Evolutionary conservation across 2,888 invertebrate genomes (phyloP).

Genomic region (Yponomeuta evonymella): DNA sequence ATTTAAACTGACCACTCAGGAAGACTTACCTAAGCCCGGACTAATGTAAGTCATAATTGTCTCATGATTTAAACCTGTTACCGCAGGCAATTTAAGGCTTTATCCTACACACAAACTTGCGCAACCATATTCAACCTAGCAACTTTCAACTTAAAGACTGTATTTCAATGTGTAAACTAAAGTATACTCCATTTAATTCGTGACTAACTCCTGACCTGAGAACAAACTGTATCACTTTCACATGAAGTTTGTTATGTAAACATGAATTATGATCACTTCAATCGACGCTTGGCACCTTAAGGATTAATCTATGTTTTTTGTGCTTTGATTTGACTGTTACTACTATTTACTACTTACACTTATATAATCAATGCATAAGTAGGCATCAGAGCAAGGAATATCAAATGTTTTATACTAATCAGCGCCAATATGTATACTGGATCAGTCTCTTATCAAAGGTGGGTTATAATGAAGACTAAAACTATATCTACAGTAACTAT

Average conservation of each 20-base stretch:
- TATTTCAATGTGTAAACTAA: not conserved
- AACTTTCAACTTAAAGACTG: not conserved
- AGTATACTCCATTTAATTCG: not conserved
- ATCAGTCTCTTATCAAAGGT: no score
- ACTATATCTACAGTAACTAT: no score
- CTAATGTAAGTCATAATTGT: not conserved
- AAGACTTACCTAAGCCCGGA: not conserved
- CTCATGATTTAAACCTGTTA: not conserved
- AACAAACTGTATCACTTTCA: conserved; percentile 56
- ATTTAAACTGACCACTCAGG: not conserved
- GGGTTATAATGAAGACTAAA: no score
- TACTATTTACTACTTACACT: no score
- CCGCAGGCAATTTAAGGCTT: not conserved
- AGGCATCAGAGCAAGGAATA: no score
- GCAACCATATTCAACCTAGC: not conserved
- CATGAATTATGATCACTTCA: not conserved
- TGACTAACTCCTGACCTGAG: conserved; percentile 46
- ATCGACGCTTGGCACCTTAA: not conserved
- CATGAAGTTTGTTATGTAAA: conserved; percentile 41
- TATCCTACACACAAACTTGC: not conserved
- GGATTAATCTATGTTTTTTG: not conserved
- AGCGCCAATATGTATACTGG: no score
- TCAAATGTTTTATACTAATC: no score
- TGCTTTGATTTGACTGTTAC: not conserved
- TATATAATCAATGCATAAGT: no score